These are phyloP conservation scores for Pycnonotus jocosus DNA, from an alignment of 2,113 vertebrate species.

Conservation along the genomic window DNA sequence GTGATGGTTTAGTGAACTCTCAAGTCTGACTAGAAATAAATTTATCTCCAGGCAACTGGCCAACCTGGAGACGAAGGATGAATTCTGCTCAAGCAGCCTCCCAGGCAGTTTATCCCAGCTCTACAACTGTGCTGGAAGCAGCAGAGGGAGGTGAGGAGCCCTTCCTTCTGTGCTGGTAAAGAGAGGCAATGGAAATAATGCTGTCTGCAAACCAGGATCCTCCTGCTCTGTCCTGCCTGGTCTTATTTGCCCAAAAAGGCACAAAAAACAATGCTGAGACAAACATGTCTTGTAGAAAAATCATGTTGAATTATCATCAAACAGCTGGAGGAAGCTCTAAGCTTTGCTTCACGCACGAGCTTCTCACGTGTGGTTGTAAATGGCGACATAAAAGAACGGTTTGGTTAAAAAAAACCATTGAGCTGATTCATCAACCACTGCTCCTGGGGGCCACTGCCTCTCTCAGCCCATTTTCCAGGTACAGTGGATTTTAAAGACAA, in stretches of 20 bases:
- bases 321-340: background rate
- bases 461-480: background rate
- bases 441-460: background rate
- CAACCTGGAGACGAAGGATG: background rate
- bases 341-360: background rate
- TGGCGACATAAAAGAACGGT: background rate
- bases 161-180: background rate
- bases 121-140: background rate
- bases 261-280: background rate
- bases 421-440: background rate
- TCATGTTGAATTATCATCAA: background rate
- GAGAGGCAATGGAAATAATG: fast-evolving
- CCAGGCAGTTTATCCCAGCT: background rate
- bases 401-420: background rate
- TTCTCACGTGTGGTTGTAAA: background rate
- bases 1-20: background rate
- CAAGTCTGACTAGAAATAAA: background rate
- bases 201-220: background rate
- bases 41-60: background rate
- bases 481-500: background rate
- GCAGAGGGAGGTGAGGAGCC: background rate
- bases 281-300: background rate
- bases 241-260: background rate
- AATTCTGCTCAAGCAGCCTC: background rate
- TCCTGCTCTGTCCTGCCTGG: background rate